Percentiles rank a stretch among this genome's conserved stretches.
Evolutionary conservation across 2,113 vertebrate genomes (phyloP).

Genomic region (Stomatorhinus ivindoensis): DNA sequence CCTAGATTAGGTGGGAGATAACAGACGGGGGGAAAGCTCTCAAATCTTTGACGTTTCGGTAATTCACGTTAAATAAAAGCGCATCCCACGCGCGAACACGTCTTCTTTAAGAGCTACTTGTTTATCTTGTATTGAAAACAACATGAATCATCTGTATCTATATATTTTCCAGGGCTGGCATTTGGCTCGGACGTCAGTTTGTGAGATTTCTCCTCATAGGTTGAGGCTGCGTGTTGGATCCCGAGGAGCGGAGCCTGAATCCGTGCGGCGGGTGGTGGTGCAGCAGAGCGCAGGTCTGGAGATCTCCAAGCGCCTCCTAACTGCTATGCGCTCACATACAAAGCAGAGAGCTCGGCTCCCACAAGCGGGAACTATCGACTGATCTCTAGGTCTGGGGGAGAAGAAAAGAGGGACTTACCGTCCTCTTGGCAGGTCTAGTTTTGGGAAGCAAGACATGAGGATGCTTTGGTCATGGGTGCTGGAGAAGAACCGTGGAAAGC

Average conservation of each 20-base stretch:
- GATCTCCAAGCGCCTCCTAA: slow-evolving; percentile 30
- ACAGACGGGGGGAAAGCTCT: not conserved
- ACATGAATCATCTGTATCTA: slow-evolving; percentile 28
- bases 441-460: slow-evolving; percentile 17
- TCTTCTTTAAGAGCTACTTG: slow-evolving; percentile 29
- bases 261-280: slow-evolving; percentile 26
- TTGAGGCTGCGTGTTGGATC: slow-evolving; percentile 46
- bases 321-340: slow-evolving; percentile 31
- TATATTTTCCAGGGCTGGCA: slow-evolving; percentile 27
- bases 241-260: slow-evolving; percentile 33
- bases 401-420: slow-evolving; percentile 19
- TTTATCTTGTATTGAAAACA: slow-evolving; percentile 30
- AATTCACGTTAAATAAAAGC: slow-evolving; percentile 11
- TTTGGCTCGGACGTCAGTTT: slow-evolving; percentile 43
- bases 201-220: slow-evolving; percentile 43
- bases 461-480: slow-evolving; percentile 60
- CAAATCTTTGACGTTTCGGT: slow-evolving; percentile 15
- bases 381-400: slow-evolving; percentile 34
- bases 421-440: slow-evolving; percentile 27
- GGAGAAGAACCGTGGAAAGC: slow-evolving; percentile 44
- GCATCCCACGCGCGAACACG: slow-evolving; percentile 11
- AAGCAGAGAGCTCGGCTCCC: slow-evolving; percentile 26
- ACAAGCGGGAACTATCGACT: slow-evolving; percentile 35
- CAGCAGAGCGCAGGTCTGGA: slow-evolving; percentile 26
- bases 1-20: not conserved